Conservation (phyloP, 2,113 vertebrate genomes). For the Asarcornis scutulata region DNA sequence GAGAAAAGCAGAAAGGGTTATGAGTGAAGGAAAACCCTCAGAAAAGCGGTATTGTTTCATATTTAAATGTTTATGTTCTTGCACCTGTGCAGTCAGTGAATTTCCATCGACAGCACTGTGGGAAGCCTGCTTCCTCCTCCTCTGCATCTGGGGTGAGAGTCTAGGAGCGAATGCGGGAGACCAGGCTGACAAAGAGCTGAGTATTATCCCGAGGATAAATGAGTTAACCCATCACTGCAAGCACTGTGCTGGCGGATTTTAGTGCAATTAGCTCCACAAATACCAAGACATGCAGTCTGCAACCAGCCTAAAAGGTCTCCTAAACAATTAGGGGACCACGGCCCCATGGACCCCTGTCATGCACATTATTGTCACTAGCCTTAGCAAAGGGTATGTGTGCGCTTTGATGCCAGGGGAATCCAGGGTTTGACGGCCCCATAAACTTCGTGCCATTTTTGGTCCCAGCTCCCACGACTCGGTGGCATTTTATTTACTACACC, state of each 20-base stretch:
- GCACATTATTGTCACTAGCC: slow-evolving; percentile 78
- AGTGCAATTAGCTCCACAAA: slow-evolving; percentile 79
- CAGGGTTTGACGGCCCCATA: slow-evolving; percentile 54
- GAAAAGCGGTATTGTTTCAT: not conserved
- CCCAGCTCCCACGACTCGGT: slow-evolving; percentile 45
- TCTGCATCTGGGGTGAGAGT: not conserved
- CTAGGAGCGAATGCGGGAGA: not conserved
- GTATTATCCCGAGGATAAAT: slow-evolving; percentile 68
- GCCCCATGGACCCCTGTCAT: slow-evolving; percentile 81
- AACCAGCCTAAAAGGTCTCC: slow-evolving; percentile 81
- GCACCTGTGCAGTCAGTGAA: not conserved
- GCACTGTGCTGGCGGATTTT: slow-evolving; percentile 59
- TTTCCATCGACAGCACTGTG: not conserved
- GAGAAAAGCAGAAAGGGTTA: not conserved
- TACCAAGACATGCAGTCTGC: slow-evolving; percentile 80
- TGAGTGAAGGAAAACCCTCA: not conserved
- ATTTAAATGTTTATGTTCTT: not conserved
- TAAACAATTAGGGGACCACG: slow-evolving; percentile 76
- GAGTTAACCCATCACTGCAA: slow-evolving; percentile 61
- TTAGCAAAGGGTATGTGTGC: slow-evolving; percentile 64
- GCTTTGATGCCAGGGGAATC: slow-evolving; percentile 79
- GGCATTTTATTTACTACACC: slow-evolving; percentile 75
- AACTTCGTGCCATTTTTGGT: slow-evolving; percentile 44
- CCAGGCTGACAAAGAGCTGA: slow-evolving; percentile 60
- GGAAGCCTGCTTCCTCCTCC: slow-evolving; percentile 2